Conservation (phyloP, 2,113 vertebrate species). For the Toxotes jaculatrix region DNA sequence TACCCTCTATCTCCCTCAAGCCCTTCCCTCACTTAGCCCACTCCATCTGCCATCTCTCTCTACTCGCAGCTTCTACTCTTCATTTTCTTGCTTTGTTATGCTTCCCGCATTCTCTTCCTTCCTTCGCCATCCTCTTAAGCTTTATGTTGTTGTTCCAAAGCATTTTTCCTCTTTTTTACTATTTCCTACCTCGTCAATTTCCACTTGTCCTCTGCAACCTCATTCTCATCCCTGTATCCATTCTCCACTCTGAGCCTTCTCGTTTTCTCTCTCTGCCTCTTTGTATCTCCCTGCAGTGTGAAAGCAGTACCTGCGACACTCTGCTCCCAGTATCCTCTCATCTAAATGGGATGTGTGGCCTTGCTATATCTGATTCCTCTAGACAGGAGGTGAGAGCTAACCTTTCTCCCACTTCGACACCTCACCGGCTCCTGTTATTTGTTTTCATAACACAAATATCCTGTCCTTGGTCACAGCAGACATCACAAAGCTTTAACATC, state of each 20-base stretch:
- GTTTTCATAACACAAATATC: constrained; percentile 64
- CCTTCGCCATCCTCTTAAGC: constrained; percentile 55
- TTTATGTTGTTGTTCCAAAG: constrained; percentile 73
- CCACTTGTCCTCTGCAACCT: constrained; percentile 61
- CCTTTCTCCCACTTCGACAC: constrained; percentile 62
- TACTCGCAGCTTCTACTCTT: constrained; percentile 59
- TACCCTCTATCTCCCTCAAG: constrained; percentile 61
- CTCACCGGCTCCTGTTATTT: constrained; percentile 58
- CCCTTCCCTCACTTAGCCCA: constrained; percentile 71
- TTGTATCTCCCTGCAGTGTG: constrained; percentile 53
- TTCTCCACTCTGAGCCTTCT: constrained; percentile 27
- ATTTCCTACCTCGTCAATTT: constrained; percentile 48
- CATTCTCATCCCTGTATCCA: constrained; percentile 60
- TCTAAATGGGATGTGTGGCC: constrained; percentile 75
- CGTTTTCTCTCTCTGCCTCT: constrained; percentile 12
- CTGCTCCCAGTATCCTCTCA: constrained; percentile 62
- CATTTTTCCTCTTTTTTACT: constrained; percentile 53
- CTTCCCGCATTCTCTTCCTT: constrained; percentile 61
- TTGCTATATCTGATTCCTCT: constrained; percentile 71
- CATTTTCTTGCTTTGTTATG: constrained; percentile 69
- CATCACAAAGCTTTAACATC: constrained; percentile 50
- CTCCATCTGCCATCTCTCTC: constrained; percentile 73
- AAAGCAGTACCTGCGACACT: constrained; percentile 65
- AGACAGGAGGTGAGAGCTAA: constrained; percentile 69
- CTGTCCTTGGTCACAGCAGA: constrained; percentile 50